phyloP scores from a whole-genome alignment of 2,797 vertebrate genomes.

The Sebastes oblongus region DNA sequence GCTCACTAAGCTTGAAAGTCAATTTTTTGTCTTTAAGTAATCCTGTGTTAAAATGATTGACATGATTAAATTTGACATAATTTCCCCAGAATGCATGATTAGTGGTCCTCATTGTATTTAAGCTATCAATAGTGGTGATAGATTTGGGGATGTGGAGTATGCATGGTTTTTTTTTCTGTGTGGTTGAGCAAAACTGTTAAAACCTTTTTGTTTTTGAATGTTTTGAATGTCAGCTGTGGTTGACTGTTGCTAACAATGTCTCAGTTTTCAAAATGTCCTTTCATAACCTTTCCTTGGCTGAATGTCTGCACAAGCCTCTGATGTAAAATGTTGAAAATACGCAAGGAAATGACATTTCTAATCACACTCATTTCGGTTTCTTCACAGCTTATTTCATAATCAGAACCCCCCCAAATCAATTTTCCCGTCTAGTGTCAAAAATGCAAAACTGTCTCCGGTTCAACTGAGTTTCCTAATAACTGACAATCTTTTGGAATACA shows the following conservation, averaged over 20 bases:
- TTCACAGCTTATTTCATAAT: background rate
- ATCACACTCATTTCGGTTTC: background rate
- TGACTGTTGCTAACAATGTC: background rate
- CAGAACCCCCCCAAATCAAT: background rate
- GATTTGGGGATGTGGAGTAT: background rate
- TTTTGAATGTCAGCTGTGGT: background rate
- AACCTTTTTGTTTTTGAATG: background rate
- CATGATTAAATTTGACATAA: background rate
- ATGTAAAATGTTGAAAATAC: background rate
- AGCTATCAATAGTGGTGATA: background rate
- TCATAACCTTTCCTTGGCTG: background rate
- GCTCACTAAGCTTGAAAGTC: background rate
- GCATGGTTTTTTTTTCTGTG: background rate
- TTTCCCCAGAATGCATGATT: background rate
- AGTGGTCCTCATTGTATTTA: background rate
- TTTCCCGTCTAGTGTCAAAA: background rate
- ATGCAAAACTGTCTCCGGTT: background rate
- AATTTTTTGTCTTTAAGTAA: background rate
- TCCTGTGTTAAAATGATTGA: background rate
- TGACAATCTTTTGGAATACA: background rate
- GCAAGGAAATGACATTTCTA: background rate
- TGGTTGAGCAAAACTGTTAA: slow-evolving; percentile 3
- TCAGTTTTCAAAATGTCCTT: slow-evolving; percentile 2
- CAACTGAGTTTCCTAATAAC: background rate
- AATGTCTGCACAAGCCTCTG: background rate